These are phyloP conservation scores for Aphelocoma californica DNA, from an alignment of 2,797 vertebrate species.

Conservation along the genomic window DNA sequence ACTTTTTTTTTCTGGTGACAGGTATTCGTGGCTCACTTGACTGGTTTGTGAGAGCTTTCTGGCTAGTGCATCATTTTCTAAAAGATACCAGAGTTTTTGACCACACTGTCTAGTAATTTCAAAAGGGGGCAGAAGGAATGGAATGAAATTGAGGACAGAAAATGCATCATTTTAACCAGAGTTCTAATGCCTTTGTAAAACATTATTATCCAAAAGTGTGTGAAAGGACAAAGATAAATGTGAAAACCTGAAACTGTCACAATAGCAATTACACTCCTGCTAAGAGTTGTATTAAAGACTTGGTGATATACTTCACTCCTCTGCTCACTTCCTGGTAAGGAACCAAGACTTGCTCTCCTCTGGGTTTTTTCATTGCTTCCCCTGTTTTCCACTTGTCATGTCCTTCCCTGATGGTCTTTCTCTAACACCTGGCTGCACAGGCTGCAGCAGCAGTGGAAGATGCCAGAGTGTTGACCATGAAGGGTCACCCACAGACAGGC, in stretches of 20 bases:
- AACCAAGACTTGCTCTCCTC: not conserved
- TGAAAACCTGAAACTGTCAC: not conserved
- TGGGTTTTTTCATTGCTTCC: not conserved
- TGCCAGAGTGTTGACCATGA: not conserved
- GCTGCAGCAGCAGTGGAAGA: not conserved
- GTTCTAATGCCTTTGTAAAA: not conserved
- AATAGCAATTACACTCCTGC: not conserved
- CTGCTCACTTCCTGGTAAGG: not conserved
- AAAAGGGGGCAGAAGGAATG: not conserved
- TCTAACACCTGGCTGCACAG: not conserved
- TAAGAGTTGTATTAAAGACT: not conserved
- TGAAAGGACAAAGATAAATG: not conserved
- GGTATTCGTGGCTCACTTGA: not conserved
- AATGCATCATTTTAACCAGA: not conserved
- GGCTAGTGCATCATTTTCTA: not conserved
- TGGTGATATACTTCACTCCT: not conserved
- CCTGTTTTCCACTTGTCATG: not conserved
- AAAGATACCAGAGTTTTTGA: not conserved
- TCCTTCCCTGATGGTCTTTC: accelerated
- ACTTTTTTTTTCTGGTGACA: not conserved
- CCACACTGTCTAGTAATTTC: not conserved
- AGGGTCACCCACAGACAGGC: accelerated
- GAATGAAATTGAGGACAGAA: not conserved
- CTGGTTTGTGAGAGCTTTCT: not conserved
- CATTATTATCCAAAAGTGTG: not conserved